Evolutionary conservation across 2,113 vertebrate genomes (phyloP), one percentile per base, ranked within the genome.

Genomic region (Ictidomys tridecemlineatus): DNA sequence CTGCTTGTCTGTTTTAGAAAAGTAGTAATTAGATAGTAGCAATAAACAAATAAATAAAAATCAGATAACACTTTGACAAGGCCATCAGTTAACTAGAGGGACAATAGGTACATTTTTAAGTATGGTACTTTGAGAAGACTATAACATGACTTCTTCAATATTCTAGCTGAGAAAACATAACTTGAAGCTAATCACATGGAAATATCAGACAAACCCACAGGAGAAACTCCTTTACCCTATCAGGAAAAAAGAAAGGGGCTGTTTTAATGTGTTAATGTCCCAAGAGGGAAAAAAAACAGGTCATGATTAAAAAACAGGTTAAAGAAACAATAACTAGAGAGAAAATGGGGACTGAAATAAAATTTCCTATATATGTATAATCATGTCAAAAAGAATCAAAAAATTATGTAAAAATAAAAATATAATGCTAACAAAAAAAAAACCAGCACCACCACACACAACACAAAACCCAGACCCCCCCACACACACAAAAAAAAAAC

Each of bases 131-230:
- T 28, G 45, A 85, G n/a, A 84, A 61, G 39, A 61, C 48, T 20
- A 4, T 32, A 92, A 78, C 30, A 18, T 42, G 69, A 97, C 45
- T 83, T 90, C 32, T 85, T 24, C 42, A 96, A 37, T 76, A 85
- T 73, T 93, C 12, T 89, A 51, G 30, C 24, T 85, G 45, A 96
- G 51, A 96, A 95, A 34, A 11, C 17, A 1, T 39, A 95, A 92
- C 58, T 84, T 96, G 24, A 91, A 70, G 17, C 17, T 87, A 82
- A 61, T 88, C 24, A 93, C 8, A 61, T 30, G 26, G 18, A 91
- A 91, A 86, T 3, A 87, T 8, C 32, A 93, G 74, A 87, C 32
- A 94, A 78, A 93, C 13, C 26, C 53, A 79, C 77, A 85, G 37
- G 24, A 95, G 34, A 17, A 89, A 82, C 67, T 16, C 34, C 32